Percentiles rank a stretch among this genome's conserved stretches.
phyloP scores from a whole-genome alignment of 2,113 vertebrate species.

The Conger conger region DNA sequence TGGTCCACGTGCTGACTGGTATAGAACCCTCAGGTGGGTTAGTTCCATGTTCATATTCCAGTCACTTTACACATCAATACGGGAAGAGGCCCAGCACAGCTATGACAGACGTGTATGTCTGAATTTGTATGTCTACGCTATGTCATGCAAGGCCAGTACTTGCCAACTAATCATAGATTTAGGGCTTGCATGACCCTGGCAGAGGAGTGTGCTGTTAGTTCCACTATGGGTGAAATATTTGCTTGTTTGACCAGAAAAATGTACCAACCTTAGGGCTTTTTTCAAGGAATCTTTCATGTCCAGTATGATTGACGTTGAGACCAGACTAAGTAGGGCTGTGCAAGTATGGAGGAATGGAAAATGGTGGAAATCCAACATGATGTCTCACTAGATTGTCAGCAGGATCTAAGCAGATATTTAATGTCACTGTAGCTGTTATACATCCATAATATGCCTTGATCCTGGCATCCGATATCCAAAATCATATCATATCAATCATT shows the following conservation, averaged over 20 bases:
- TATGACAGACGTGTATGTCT: constrained; percentile 72
- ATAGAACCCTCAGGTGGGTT: constrained; percentile 63
- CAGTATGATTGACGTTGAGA: neutral
- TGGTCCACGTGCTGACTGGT: constrained; percentile 60
- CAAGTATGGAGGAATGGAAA: neutral
- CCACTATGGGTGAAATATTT: constrained; percentile 14
- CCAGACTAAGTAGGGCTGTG: neutral
- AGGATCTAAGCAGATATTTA: no score
- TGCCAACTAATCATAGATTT: constrained; percentile 2
- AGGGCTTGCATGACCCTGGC: neutral
- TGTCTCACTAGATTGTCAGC: neutral
- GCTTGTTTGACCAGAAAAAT: constrained; percentile 19
- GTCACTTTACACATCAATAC: constrained; percentile 63
- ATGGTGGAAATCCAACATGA: neutral
- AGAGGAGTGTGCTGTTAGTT: neutral
- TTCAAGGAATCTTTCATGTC: neutral
- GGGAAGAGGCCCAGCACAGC: constrained; percentile 71
- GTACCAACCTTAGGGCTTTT: neutral
- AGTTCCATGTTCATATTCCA: constrained; percentile 61
- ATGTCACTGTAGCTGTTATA: neutral
- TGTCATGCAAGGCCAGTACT: constrained; percentile 51
- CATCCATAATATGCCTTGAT: neutral
- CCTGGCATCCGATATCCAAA: neutral
- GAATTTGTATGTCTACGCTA: constrained; percentile 58
- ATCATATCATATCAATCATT: no score